A percentile compares a stretch with the other conserved stretches of the same genome.
phyloP scores from a whole-genome alignment of 2,888 invertebrate species.

The Drosophila barbarae region DNA sequence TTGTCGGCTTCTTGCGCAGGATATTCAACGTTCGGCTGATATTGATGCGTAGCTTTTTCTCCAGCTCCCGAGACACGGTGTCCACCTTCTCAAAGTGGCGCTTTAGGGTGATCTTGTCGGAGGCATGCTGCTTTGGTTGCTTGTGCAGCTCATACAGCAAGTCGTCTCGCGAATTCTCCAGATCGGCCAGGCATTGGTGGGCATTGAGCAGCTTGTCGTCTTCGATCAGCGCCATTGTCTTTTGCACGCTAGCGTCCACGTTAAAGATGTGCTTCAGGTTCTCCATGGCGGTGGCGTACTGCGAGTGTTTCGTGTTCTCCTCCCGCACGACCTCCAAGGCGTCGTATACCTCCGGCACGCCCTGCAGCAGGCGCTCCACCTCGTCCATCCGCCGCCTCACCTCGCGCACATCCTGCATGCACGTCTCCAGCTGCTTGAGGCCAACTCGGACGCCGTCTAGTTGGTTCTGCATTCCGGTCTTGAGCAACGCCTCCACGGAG shows the following conservation, averaged over 20 bases:
- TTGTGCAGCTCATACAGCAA: constrained; percentile 95
- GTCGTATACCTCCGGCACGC: constrained; percentile 89
- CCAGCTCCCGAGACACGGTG: constrained; percentile 90
- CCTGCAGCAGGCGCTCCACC: constrained; percentile 86
- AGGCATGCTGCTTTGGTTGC: constrained; percentile 91
- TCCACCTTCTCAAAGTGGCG: constrained; percentile 98
- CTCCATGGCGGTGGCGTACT: constrained; percentile 98
- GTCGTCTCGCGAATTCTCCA: constrained; percentile 98
- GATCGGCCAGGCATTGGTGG: constrained; percentile 95
- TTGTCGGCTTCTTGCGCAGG: constrained; percentile 95
- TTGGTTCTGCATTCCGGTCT: constrained; percentile 99
- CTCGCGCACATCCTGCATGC: constrained; percentile 91
- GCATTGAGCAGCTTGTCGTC: constrained; percentile 97
- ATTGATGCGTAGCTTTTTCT: constrained; percentile 94
- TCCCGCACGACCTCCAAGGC: constrained; percentile 92
- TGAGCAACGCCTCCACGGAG: constrained; percentile 82
- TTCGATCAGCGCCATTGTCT: constrained; percentile 95
- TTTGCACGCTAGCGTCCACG: constrained; percentile 96
- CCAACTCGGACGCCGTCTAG: constrained; percentile 97
- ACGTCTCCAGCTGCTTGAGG: constrained; percentile 91
- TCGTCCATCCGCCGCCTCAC: constrained; percentile 86
- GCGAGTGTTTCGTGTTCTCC: constrained; percentile 96
- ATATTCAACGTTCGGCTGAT: constrained; percentile 94
- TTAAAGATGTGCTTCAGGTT: constrained; percentile 99
- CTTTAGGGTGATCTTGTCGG: constrained; percentile 93